Base-by-base conservation (phyloP, 2,113 vertebrate species). In the Gallinago undulata region DNA sequence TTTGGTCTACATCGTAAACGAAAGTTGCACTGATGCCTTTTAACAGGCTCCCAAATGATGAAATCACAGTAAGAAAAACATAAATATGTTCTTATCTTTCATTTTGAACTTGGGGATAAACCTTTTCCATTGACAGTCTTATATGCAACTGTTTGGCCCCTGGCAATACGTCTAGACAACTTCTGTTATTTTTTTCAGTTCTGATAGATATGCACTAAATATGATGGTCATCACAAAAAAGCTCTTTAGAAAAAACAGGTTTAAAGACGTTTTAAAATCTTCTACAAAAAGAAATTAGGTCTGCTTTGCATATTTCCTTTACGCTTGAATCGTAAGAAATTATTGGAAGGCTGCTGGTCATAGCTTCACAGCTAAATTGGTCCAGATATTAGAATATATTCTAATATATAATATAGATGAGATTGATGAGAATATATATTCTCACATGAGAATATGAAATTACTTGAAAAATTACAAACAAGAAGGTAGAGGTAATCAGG, bases 131-230 rank as follows among this genome's bases (percentile, higher is more conserved):
- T 84, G 94, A 96, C 88, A 92, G 77, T 60, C 84, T 89, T 73
- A 87, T 47, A 94, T n/a, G 68, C 39, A 84, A 94, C 76, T 90
- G 95, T 95, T 92, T 96, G 91, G 94, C 96, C 96, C 28, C 89
- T 89, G 94, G 95, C 96, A 92, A 92, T 64, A 68, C 45, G 96
- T 97, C 96, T 97, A 96, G 96, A 96, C 96, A 91, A 93, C 19
- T 93, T 93, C 92, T 93, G 76, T 87, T 93, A 89, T 60, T 95
- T 86, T 82, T 84, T 93, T 89, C 73, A 60, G 68, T 73, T 93
- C 80, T 78, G 35, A 81, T 89, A 93, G 68, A 84, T 89, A 81
- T 2, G 10, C 33, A 22, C 55, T 57, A 77, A 94, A 72, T 39
- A 62, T 41, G 92, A 25, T 48, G 84, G 90, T 82, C 92, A 95